Evolutionary conservation across 2,797 vertebrate species (phyloP), one percentile per base, ranked within the genome.

Genomic region (Acanthis flammea): DNA sequence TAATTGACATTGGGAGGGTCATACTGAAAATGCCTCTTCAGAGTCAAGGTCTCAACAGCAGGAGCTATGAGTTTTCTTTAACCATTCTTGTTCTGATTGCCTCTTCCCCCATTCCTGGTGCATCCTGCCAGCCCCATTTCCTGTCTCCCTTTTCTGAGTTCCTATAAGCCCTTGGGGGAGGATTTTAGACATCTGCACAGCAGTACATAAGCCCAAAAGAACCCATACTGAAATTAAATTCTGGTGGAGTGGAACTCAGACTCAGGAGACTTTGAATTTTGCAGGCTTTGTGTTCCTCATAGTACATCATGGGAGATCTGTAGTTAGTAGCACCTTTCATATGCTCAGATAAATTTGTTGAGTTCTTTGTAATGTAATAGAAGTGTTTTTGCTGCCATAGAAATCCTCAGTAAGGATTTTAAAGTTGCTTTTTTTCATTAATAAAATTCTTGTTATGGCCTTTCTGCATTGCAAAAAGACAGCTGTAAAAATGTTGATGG

Each of bases 401-500:
- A 92, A 92, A 47, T 86, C 18, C 9, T 35, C 47, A 51, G 0
- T 62, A 54, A 74, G 33, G 25, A 45, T 86, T 90, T 95, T 30
- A 25, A 72, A 73, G n/a, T 88, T 90, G 41, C 58, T 78, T 86
- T 88, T 55, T 2, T 72, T 90, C 15, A 22, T 79, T 42, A 94
- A 76, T 79, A 82, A 85, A 90, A 63, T 82, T 28, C 22, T 19
- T 53, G 6, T 76, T 89, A 39, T 0, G 13, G 48, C 44, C 70
- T 61, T 90, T 76, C 74, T 82, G 55, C 55, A 14, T 48, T 48
- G 54, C 63, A 71, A 57, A 92, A 84, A 87, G 60, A 53, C 92
- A 94, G 55, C 78, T 92, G 48, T 92, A 87, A 94, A 92, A 93
- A 85, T 54, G 53, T 71, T 94, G 83, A 54, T 95, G 44, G 44